These are phyloP conservation scores for Odocoileus hemionus DNA, from an alignment of 2,113 vertebrate species.

Conservation along the genomic window DNA sequence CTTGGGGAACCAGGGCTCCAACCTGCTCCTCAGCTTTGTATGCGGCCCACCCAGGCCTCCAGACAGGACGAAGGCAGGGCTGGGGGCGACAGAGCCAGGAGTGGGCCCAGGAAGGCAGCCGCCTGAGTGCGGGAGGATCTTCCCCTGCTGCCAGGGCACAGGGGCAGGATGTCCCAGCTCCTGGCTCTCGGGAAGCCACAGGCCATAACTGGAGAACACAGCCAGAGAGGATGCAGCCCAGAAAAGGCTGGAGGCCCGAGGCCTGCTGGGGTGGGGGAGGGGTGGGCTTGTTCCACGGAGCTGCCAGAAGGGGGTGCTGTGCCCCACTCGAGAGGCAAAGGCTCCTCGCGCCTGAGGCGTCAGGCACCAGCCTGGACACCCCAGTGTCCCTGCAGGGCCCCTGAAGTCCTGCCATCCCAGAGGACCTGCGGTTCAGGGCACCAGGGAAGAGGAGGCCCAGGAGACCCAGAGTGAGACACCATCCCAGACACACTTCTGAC, in stretches of 20 bases:
- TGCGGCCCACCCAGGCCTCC: not conserved
- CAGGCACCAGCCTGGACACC: not conserved
- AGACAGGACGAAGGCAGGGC: not conserved
- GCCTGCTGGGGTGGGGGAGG: not conserved
- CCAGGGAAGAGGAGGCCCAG: not conserved
- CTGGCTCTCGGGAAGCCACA: not conserved
- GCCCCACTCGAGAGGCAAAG: constrained; percentile 8
- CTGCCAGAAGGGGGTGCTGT: constrained; percentile 60
- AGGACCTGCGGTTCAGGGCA: not conserved
- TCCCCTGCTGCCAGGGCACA: not conserved
- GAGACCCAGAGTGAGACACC: not conserved
- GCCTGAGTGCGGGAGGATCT: not conserved
- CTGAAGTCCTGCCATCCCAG: not conserved
- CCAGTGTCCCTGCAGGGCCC: not conserved
- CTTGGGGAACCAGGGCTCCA: not conserved
- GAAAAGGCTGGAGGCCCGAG: not conserved
- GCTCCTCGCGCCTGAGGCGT: not conserved
- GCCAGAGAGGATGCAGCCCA: not conserved
- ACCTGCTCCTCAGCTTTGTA: not conserved
- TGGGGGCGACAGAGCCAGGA: not conserved
- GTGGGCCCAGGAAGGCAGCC: not conserved
- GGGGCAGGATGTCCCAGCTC: not conserved
- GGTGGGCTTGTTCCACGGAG: not conserved
- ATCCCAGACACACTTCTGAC: not conserved
- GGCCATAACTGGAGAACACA: not conserved